Evolutionary conservation across 1,140 invertebrate genomes (phyloP), one percentile per base, ranked within the genome.

Genomic region (Drosophila chauvacae): DNA sequence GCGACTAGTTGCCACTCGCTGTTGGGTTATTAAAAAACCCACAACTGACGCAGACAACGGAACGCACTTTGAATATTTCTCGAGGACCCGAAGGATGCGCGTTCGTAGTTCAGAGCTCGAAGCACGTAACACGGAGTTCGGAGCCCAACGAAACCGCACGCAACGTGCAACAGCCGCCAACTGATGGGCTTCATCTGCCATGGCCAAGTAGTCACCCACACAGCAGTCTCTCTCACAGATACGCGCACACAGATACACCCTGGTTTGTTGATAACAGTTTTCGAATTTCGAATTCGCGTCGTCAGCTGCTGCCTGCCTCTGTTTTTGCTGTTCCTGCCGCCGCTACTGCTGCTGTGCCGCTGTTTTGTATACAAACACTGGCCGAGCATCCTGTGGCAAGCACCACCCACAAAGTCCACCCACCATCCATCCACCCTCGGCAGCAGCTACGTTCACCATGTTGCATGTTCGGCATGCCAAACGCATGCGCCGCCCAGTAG

Each of bases 121-220:
- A 59, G 70, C 85, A 84, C 84, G 85, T 86, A 56, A 84, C 81
- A 77, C 76, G 83, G 39, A 64, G 48, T 57, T 64, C 28, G 72
- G 50, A 61, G 44, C 33, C 45, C 47, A 66, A 55, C 53, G 44
- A 84, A 80, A 88, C 84, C 85, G 81, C 85, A 88, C 85, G 85
- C 85, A 60, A 88, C 85, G 85, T 90, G 85, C 85, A 88, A 88
- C 85, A 90, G 85, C 85, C 85, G 85, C 78, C 81, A 85, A 88
- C 85, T 88, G 85, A 88, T 79, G 78, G 70, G 77, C 45, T 75
- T 90, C 77, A 78, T 90, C 85, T 85, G 76, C 70, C 71, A 69
- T 44, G 39, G 60, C 55, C 73, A 77, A 70, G 62, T 55, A 42
- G 44, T 28, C 77, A 62, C 82, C 44, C 68, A 81, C 61, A 81